Evolutionary conservation across 2,113 vertebrate species (phyloP).

Genomic region (Eulacestoma nigropectus): DNA sequence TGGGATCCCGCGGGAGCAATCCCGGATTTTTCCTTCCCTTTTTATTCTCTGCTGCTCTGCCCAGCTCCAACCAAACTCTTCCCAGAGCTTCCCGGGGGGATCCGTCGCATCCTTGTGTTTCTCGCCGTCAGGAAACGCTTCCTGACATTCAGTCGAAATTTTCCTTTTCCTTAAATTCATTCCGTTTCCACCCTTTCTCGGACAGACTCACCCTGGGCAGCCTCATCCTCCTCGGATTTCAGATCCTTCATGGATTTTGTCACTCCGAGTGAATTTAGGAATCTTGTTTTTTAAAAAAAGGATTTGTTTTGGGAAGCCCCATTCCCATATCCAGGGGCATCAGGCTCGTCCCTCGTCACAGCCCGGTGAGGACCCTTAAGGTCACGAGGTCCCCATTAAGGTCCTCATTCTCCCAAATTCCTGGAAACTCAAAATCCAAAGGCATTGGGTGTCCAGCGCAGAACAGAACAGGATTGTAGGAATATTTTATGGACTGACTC

Average conservation of each 20-base stretch:
- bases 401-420: background rate
- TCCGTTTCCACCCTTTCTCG: background rate
- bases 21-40: background rate
- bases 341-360: background rate
- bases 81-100: background rate
- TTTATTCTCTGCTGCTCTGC: slow-evolving; percentile 2
- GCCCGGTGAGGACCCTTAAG: background rate
- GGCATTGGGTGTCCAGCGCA: background rate
- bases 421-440: background rate
- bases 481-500: background rate
- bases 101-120: background rate
- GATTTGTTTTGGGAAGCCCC: background rate
- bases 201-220: background rate
- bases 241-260: background rate
- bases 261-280: fast-evolving
- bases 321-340: fast-evolving
- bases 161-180: slow-evolving; percentile 49
- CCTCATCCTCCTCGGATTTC: background rate
- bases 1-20: background rate
- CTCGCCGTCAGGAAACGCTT: background rate
- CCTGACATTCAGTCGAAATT: slow-evolving; percentile 14
- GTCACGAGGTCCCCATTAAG: fast-evolving
- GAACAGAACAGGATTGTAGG: background rate
- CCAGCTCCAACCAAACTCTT: background rate
- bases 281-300: background rate